Conservation (phyloP, 2,797 vertebrate species). For the Melanotaenia maccullochi region DNA sequence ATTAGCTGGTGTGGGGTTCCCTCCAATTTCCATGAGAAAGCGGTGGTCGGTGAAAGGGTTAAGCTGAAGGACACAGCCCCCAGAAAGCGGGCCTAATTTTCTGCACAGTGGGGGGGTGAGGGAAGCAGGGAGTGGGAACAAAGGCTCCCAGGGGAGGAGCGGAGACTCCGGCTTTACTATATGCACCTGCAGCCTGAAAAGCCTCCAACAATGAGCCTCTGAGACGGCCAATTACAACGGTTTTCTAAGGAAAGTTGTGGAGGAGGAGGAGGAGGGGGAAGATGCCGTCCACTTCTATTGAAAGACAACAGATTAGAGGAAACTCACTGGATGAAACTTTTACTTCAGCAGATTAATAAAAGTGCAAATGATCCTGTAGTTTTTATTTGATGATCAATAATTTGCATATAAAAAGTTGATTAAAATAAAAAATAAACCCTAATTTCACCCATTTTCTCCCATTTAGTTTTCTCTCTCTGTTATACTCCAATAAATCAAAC, state of each 20-base stretch:
- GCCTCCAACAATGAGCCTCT: slow-evolving; percentile 81
- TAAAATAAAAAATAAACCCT: no score
- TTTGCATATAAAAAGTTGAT: no score
- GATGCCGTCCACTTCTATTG: slow-evolving; percentile 6
- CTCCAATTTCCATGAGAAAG: slow-evolving; percentile 86
- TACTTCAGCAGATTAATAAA: no score
- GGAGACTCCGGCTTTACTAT: slow-evolving; percentile 84
- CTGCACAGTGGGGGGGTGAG: slow-evolving; percentile 82
- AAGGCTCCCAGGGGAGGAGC: slow-evolving; percentile 83
- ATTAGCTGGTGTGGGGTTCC: slow-evolving; percentile 81
- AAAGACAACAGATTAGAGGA: background rate
- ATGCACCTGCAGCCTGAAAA: slow-evolving; percentile 88
- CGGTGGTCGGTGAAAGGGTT: slow-evolving; percentile 84
- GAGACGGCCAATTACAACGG: slow-evolving; percentile 86
- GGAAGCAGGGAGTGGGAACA: slow-evolving; percentile 80
- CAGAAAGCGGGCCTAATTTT: slow-evolving; percentile 85
- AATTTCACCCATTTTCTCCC: no score
- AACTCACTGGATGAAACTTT: no score
- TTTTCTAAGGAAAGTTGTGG: slow-evolving; percentile 63
- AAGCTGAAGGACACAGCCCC: slow-evolving; percentile 80
- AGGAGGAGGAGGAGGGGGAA: slow-evolving; percentile 14
- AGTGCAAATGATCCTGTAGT: no score
- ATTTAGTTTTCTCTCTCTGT: no score
- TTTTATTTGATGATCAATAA: no score
- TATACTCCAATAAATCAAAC: no score